Conservation (phyloP, 2,888 invertebrate genomes). For the Carterocephalus palaemon region DNA sequence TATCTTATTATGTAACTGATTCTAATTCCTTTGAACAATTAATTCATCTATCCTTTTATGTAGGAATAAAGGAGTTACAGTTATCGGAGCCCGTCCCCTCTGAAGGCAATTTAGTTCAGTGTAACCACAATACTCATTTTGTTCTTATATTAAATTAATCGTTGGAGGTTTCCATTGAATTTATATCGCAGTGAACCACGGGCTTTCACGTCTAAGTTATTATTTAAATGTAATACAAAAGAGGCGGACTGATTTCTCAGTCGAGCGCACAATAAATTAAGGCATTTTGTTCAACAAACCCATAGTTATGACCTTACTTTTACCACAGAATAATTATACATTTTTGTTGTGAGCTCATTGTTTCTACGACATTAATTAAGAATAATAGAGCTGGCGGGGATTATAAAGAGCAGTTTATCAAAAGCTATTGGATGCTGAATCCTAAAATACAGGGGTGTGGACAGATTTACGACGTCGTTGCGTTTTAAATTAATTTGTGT, state of each 20-base stretch:
- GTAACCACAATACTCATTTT: constrained; percentile 10
- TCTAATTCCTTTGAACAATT: constrained; percentile 32
- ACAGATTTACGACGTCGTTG: constrained; percentile 20
- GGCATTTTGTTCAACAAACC: constrained; percentile 44
- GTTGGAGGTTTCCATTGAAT: constrained; percentile 11
- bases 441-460: constrained; percentile 13
- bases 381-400: constrained; percentile 6
- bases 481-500: constrained; percentile 11
- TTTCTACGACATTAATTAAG: constrained; percentile 21
- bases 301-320: constrained; percentile 20
- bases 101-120: constrained; percentile 6
- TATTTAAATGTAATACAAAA: constrained; percentile 44
- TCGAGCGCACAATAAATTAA: constrained; percentile 46
- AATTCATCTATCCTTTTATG: constrained; percentile 34
- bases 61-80: constrained; percentile 12
- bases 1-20: constrained; percentile 24
- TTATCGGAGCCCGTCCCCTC: not conserved
- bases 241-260: constrained; percentile 47
- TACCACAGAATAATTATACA: no score
- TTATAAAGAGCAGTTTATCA: constrained; percentile 19
- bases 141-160: constrained; percentile 9
- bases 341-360: constrained; percentile 15
- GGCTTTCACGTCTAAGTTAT: constrained; percentile 14
- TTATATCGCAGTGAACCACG: constrained; percentile 6
- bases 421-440: constrained; percentile 18